Conservation (phyloP, 2,797 vertebrate genomes). For the Alosa sapidissima region DNA sequence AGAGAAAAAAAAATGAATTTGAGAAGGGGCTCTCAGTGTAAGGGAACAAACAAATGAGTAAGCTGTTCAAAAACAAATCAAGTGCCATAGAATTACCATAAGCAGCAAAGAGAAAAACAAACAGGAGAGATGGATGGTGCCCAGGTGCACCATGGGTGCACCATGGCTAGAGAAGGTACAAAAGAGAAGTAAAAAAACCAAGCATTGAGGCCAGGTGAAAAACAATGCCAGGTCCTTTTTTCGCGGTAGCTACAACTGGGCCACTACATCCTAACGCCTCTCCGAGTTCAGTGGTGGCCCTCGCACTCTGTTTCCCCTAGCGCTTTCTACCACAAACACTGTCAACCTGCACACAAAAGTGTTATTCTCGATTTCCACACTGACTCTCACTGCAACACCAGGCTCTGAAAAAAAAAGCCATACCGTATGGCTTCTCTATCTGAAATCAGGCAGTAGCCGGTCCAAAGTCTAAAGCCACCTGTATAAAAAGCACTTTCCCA, state of each 20-base stretch:
- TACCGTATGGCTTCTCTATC: neutral
- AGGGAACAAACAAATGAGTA: slow-evolving; percentile 4
- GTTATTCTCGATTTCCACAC: neutral
- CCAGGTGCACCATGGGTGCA: neutral
- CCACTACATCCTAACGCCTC: neutral
- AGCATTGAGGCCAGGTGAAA: neutral
- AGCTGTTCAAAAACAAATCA: slow-evolving; percentile 22
- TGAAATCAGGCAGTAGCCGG: neutral
- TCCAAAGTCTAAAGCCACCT: neutral
- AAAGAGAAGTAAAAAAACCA: neutral
- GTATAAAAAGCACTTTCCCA: neutral
- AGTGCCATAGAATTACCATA: slow-evolving; percentile 4
- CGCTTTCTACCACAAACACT: neutral
- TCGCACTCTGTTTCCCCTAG: neutral
- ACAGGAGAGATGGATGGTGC: neutral
- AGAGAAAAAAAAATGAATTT: slow-evolving; percentile 11
- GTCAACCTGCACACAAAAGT: neutral
- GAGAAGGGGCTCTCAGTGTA: neutral
- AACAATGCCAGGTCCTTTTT: neutral
- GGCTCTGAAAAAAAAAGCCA: neutral
- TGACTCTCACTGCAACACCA: neutral
- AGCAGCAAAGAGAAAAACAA: neutral
- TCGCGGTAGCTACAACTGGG: neutral
- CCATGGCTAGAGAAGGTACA: neutral
- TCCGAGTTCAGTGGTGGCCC: neutral